Percentiles rank a stretch among this genome's conserved stretches.
Conservation (phyloP, 2,797 vertebrate genomes). For the Microctenopoma lineatum region DNA sequence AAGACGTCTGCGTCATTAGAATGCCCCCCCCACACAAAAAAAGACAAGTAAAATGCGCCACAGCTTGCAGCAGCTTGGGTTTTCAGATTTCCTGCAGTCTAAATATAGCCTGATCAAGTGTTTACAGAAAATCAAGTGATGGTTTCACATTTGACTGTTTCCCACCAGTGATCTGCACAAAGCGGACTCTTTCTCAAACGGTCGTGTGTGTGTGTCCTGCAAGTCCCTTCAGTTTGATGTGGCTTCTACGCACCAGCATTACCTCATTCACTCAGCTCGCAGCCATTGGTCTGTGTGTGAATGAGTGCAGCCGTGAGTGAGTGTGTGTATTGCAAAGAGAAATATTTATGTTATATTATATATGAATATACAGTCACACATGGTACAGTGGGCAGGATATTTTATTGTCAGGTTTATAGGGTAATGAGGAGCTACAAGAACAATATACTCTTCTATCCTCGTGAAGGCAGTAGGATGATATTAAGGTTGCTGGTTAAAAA, state of each 20-base stretch:
- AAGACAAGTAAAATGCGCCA: conserved; percentile 51
- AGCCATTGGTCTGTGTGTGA: conserved; percentile 48
- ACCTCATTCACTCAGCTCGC: conserved; percentile 73
- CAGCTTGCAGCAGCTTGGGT: conserved; percentile 50
- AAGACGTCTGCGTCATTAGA: conserved; percentile 59
- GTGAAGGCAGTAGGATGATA: background rate
- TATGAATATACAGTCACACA: conserved; percentile 8
- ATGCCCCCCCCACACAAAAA: conserved; percentile 37
- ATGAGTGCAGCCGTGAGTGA: conserved; percentile 47
- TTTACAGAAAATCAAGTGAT: conserved; percentile 2
- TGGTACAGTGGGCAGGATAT: background rate
- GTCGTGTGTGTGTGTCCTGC: conserved; percentile 41
- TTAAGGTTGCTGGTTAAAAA: conserved; percentile 7
- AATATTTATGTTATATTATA: background rate
- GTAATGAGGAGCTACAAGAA: background rate
- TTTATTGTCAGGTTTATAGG: background rate
- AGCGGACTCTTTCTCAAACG: conserved; percentile 24
- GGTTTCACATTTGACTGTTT: conserved; percentile 39
- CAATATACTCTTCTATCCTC: background rate
- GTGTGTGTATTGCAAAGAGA: conserved; percentile 29
- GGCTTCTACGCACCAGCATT: conserved; percentile 68
- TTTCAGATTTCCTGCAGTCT: conserved; percentile 50
- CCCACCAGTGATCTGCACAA: background rate
- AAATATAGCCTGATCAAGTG: conserved; percentile 41
- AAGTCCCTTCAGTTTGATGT: conserved; percentile 57